Evolutionary conservation across 1,140 invertebrate species (phyloP).

Genomic region (Portunus trituberculatus): DNA sequence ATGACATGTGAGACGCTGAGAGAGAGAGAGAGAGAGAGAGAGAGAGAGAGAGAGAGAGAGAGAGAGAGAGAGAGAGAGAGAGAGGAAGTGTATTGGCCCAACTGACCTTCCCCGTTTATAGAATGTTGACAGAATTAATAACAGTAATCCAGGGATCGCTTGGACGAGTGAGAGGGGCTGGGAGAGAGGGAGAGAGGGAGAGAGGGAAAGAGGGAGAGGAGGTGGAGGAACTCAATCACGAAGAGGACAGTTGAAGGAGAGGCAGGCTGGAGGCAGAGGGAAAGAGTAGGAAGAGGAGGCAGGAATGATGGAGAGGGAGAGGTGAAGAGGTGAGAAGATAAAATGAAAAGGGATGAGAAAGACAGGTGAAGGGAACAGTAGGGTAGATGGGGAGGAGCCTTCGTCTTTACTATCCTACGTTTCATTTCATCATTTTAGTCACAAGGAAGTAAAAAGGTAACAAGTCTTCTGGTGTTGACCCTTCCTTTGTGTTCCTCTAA

Average conservation of each 20-base stretch:
- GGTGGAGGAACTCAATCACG: not conserved
- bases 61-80: not conserved
- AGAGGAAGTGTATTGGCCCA: not conserved
- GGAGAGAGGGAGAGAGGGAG: not conserved
- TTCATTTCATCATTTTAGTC: no score
- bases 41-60: not conserved
- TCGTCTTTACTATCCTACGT: no score
- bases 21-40: no score
- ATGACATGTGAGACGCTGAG: not conserved
- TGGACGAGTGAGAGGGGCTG: not conserved
- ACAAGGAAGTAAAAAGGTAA: no score
- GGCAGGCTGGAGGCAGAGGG: not conserved
- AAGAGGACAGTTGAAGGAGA: not conserved
- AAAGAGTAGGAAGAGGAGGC: not conserved
- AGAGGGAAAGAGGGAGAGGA: not conserved
- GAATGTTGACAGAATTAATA: constrained; percentile 11
- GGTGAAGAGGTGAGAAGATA: not conserved
- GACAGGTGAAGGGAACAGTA: not conserved
- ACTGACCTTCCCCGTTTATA: not conserved
- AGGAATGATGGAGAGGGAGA: not conserved
- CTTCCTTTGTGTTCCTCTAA: no score
- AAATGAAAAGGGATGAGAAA: not conserved
- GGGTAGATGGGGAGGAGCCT: not conserved
- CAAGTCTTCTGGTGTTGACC: no score
- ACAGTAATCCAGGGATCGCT: not conserved